Evolutionary conservation across 35 echinoderm and acorn worm species (phyloP), one percentile per base, ranked within the genome.

Genomic region (Lytechinus pictus): DNA sequence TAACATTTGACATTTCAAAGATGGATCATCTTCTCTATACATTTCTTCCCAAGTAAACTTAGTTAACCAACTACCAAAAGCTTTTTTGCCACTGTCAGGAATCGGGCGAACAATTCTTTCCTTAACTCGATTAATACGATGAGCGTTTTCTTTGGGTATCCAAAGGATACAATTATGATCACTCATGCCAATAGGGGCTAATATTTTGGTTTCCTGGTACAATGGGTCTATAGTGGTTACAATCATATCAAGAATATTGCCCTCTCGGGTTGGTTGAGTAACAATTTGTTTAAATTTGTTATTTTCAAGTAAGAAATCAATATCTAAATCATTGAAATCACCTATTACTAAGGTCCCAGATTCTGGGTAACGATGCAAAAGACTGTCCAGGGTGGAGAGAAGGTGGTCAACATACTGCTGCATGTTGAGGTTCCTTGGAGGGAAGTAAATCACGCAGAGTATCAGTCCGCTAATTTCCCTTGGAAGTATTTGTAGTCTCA

Each of bases 41-140:
- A 89, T 53, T 52, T 89, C 87, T 28, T 89, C 87, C 87, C 87
- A 89, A 44, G 87, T 44, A 5, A 10, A 89, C 87, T 28, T 6
- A 28, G 87, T 89, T 89, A 89, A 44, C 87, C 87, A 89, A 89
- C 28, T 89, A 89, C 87, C 87, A 89, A 89, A 89, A 10, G 0
- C 4, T 28, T 28, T 89, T 53, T 89, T 27, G 4, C 87, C 87
- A 89, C 87, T 89, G n/a, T 89, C n/a, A 8, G 87, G 9, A 53
- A 89, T 29, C 28, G 87, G 87, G n/a, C 87, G 87, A 44, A 89
- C 19, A 51, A 89, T 8, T 14, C 13, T 89, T 89, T 89, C n/a
- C 86, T 87, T 87, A n/a, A 44, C n/a, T 87, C 33, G 11, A n/a
- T 87, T 87, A 44, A 44, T 44, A 44, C 33, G 33, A 44, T 44